Evolutionary conservation across 2,888 invertebrate species (phyloP).

Genomic region (Zhengitettix transpicula): DNA sequence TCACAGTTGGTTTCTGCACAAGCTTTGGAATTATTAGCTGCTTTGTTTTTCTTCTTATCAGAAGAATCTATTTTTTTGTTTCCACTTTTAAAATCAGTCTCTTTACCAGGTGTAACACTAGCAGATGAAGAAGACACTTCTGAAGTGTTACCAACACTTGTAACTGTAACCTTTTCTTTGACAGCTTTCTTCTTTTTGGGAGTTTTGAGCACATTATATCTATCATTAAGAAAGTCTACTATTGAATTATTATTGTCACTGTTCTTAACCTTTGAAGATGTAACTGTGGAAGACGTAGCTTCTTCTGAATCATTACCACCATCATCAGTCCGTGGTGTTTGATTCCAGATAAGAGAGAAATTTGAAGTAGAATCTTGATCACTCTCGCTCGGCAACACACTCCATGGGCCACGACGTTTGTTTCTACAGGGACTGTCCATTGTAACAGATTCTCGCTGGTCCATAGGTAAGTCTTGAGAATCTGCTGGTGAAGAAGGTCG

Average conservation of each 20-base stretch:
- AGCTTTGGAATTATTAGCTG: conserved; percentile 1
- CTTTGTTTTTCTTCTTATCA: not conserved
- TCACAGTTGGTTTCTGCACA: conserved; percentile 1
- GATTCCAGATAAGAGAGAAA: conserved; percentile 22
- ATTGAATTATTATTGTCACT: conserved; percentile 38
- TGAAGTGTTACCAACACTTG: no score
- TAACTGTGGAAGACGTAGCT: conserved; percentile 47
- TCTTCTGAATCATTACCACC: conserved; percentile 37
- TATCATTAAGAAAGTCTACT: conserved; percentile 47
- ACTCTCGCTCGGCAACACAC: conserved; percentile 3
- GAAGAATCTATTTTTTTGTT: no score
- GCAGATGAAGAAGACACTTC: not conserved
- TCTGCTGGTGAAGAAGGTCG: conserved; percentile 8
- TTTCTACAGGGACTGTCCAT: no score
- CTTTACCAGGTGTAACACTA: not conserved
- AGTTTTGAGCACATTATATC: conserved; percentile 40
- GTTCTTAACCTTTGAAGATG: conserved; percentile 37
- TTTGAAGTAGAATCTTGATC: conserved; percentile 44
- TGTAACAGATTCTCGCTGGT: not conserved
- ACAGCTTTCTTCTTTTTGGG: conserved; percentile 21
- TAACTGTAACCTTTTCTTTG: no score
- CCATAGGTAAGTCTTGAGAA: conserved; percentile 4
- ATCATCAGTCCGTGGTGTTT: not conserved
- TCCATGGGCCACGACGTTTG: not conserved
- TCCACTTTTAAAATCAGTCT: not conserved